Evolutionary conservation across 2,113 vertebrate species (phyloP).

Genomic region (Aphyosemion australe): DNA sequence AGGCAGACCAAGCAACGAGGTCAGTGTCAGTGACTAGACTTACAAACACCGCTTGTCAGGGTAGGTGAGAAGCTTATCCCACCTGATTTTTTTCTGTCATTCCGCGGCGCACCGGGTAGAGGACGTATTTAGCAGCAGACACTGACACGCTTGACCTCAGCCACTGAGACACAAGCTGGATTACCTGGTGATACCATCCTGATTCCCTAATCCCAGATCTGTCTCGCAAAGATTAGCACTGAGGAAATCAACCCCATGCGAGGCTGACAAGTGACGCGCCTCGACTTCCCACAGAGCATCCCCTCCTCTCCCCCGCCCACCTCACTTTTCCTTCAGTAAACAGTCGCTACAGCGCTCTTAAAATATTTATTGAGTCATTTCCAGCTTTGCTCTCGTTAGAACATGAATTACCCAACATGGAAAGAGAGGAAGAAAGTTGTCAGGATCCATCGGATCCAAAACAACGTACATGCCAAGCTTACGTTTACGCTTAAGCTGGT

Average conservation of each 20-base stretch:
- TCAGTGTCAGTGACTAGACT: slow-evolving; percentile 19
- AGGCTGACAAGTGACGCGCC: slow-evolving; percentile 39
- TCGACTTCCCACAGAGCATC: slow-evolving; percentile 1
- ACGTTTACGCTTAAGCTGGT: too few relatives aligned
- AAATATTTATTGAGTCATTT: slow-evolving; percentile 68
- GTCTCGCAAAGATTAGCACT: slow-evolving; percentile 64
- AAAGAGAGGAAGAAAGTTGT: slow-evolving; percentile 20
- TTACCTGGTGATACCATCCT: slow-evolving; percentile 66
- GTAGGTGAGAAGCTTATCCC: slow-evolving; percentile 54
- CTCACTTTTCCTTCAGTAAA: slow-evolving; percentile 35
- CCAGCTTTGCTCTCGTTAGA: slow-evolving; percentile 62
- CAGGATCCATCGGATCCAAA: slow-evolving; percentile 27
- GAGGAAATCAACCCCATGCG: slow-evolving; percentile 46
- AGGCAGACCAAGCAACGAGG: not conserved
- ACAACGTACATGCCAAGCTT: slow-evolving; percentile 3
- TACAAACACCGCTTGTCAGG: slow-evolving; percentile 28
- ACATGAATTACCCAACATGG: slow-evolving; percentile 44
- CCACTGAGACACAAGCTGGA: slow-evolving; percentile 61
- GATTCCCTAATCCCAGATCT: slow-evolving; percentile 71
- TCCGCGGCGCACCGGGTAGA: slow-evolving; percentile 33
- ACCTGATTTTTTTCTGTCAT: slow-evolving; percentile 19
- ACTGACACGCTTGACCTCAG: slow-evolving; percentile 62
- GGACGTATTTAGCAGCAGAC: slow-evolving; percentile 63
- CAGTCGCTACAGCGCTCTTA: slow-evolving; percentile 49
- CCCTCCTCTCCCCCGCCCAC: not conserved